Conservation (phyloP, 2,797 vertebrate genomes). For the Microhierax caerulescens region DNA sequence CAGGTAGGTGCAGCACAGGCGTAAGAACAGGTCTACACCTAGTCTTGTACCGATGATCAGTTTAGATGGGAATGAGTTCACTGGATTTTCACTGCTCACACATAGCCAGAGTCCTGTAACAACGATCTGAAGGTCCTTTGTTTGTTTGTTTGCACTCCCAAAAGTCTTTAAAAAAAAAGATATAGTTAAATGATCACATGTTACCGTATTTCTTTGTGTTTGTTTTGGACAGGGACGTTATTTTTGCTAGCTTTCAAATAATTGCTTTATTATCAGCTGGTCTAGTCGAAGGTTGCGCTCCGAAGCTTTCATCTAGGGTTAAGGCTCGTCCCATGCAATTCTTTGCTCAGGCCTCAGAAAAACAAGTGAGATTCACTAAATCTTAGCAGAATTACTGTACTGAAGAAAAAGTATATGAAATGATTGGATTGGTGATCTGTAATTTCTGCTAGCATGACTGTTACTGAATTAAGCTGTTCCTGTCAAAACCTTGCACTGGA, state of each 20-base stretch:
- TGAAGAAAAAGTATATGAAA: not conserved
- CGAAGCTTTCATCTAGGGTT: not conserved
- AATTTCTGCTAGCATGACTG: not conserved
- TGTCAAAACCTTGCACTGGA: not conserved
- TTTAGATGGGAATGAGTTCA: not conserved
- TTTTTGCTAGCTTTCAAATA: not conserved
- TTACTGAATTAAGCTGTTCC: not conserved
- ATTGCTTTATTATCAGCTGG: not conserved
- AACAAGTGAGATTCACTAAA: not conserved
- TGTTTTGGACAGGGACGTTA: not conserved
- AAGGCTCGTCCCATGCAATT: not conserved
- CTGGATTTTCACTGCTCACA: not conserved
- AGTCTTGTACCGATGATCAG: accelerated
- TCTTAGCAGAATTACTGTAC: not conserved
- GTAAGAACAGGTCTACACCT: not conserved
- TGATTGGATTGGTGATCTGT: not conserved
- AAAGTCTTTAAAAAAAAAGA: not conserved
- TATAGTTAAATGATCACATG: not conserved
- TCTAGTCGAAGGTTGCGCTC: not conserved
- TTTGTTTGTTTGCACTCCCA: not conserved
- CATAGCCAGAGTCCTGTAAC: not conserved
- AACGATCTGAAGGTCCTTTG: not conserved
- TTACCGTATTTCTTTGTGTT: not conserved
- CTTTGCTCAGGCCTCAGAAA: not conserved
- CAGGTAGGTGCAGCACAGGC: not conserved